Percentiles rank a stretch among this genome's conserved stretches.
Conservation (phyloP, 2,888 invertebrate genomes). For the Augiades crinisus region DNA sequence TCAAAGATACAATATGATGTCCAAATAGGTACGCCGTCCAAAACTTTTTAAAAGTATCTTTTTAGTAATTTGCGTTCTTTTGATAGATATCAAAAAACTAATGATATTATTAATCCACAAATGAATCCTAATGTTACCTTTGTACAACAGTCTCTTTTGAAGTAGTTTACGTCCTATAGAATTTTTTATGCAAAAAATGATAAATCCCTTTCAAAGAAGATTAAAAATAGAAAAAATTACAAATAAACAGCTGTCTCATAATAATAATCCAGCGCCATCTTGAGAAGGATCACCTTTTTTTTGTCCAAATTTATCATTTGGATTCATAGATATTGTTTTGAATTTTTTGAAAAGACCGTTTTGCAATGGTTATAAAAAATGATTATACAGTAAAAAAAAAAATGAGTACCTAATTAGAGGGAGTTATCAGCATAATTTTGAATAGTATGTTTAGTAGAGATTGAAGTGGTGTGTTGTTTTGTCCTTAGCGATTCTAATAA, state of each 20-base stretch:
- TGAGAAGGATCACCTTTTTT: slow-evolving; percentile 29
- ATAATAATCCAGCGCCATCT: slow-evolving; percentile 38
- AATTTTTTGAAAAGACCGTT: slow-evolving; percentile 16
- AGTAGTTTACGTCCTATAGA: slow-evolving; percentile 3
- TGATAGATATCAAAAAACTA: too few relatives aligned
- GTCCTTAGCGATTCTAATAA: too few relatives aligned
- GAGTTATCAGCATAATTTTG: too few relatives aligned
- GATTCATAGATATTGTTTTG: slow-evolving; percentile 35
- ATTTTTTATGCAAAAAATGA: slow-evolving; percentile 7
- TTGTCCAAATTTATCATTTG: slow-evolving; percentile 37
- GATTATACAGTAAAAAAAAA: not conserved
- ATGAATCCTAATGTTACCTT: too few relatives aligned
- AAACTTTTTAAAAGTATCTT: too few relatives aligned
- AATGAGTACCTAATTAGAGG: too few relatives aligned
- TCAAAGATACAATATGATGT: too few relatives aligned
- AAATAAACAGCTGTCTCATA: slow-evolving; percentile 41
- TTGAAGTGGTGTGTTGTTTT: too few relatives aligned
- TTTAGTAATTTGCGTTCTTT: too few relatives aligned
- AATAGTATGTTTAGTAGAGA: too few relatives aligned
- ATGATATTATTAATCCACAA: too few relatives aligned
- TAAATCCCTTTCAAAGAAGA: slow-evolving; percentile 26
- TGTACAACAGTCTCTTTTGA: not conserved
- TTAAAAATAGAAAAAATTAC: slow-evolving; percentile 32
- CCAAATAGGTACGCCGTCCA: too few relatives aligned
- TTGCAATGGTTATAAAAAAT: not conserved